Percentiles rank a stretch among this genome's conserved stretches.
Evolutionary conservation across 2,797 vertebrate genomes (phyloP).

Genomic region (Coccyzus lansbergi): DNA sequence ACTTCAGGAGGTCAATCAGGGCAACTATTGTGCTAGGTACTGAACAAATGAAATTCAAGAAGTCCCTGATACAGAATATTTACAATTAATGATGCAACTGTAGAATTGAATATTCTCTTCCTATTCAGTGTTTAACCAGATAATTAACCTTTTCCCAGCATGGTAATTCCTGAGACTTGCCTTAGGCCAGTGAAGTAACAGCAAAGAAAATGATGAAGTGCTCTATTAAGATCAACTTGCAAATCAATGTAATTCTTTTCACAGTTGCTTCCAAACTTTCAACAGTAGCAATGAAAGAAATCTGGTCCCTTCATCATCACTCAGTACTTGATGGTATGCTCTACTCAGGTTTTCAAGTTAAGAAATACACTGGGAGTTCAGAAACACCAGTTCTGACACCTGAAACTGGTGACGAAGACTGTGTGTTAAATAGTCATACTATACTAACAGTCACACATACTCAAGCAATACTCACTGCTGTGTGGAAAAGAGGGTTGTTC

Average conservation of each 20-base stretch:
- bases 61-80: not conserved
- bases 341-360: not conserved
- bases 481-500: not conserved
- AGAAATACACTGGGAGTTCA: not conserved
- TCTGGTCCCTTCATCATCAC: not conserved
- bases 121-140: not conserved
- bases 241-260: not conserved
- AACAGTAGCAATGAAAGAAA: not conserved
- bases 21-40: not conserved
- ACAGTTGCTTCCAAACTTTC: not conserved
- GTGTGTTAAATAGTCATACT: rapidly evolving
- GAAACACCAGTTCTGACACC: not conserved
- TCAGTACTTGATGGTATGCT: not conserved
- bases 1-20: not conserved
- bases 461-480: not conserved
- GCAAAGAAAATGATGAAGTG: not conserved
- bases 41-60: constrained; percentile 19
- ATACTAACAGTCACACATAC: too few species aligned
- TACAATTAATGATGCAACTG: not conserved
- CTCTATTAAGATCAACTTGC: not conserved
- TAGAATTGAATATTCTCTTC: not conserved
- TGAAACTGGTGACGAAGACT: not conserved
- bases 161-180: not conserved
- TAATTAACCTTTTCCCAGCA: not conserved
- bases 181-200: not conserved